Evolutionary conservation across 2,113 vertebrate species (phyloP), one percentile per base, ranked within the genome.

Genomic region (Cavia porcellus): DNA sequence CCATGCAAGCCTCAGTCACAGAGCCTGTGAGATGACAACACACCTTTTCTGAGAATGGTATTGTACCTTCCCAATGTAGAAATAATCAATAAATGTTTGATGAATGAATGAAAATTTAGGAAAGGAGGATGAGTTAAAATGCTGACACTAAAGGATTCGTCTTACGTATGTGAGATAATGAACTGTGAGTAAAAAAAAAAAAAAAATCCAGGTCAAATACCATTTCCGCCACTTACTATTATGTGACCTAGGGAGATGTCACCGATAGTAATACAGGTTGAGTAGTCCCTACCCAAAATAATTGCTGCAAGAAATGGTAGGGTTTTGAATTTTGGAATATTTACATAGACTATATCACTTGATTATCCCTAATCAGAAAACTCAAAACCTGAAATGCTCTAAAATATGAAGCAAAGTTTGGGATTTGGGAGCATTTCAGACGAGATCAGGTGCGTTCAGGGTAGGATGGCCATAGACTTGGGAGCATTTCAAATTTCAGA

Each of bases 181-280:
- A 81, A 66, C 59, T 35, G 38, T 20, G 17, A 93, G 74, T 94
- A 38, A 38, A 38, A 38, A 38, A 38, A 38, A 38, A 62, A 89
- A 95, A 95, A 90, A 52, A 47, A 50, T 45, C 55, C 47, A 12
- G 72, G 89, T 89, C 68, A 95, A 89, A 94, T 50, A 2, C 50
- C 2, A 42, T 15, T 82, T 35, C 38, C 42, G 64, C 15, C 2
- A 20, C 17, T 83, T 77, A 55, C 30, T 35, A 30, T 57, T 75
- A 57, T 70, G 13, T 81, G 50, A 68, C n/a, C 70, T 75, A n/a
- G 32, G 32, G 45, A 30, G 6, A 19, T 17, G 45, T 50, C 45
- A 9, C 75, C 25, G 7, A 28, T 50, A 79, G 6, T 50, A 77
- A 77, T 7, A 17, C 42, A 15, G 25, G 25, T 50, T 50, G 45